Evolutionary conservation across 2,797 vertebrate species (phyloP).

Genomic region (Alouatta caraya): DNA sequence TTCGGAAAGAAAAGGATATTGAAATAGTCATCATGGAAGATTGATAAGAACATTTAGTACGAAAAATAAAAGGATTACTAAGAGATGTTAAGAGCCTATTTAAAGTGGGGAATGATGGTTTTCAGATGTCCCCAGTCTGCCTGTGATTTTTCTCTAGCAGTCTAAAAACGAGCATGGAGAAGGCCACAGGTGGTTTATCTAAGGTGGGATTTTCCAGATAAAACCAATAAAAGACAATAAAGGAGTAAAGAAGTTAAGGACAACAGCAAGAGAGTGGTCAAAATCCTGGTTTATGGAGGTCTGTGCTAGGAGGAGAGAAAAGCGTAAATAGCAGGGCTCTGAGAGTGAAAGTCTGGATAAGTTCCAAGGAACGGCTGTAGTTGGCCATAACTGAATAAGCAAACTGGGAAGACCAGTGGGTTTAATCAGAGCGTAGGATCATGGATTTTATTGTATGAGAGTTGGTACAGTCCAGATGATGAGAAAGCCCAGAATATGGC

Average conservation of each 20-base stretch:
- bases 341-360: neutral
- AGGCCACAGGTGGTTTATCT: neutral
- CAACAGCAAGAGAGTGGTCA: neutral
- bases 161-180: neutral
- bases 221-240: neutral
- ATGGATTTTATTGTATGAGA: neutral
- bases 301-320: neutral
- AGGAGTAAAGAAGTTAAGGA: neutral
- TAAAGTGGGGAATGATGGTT: neutral
- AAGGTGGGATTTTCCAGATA: neutral
- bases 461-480: neutral
- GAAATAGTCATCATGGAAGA: neutral
- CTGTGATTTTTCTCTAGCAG: neutral
- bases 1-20: neutral
- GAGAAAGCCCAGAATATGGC: neutral
- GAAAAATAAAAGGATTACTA: neutral
- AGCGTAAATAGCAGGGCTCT: neutral
- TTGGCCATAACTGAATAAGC: neutral
- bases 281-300: neutral
- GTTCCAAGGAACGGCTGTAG: neutral
- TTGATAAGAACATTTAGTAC: neutral
- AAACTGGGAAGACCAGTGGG: neutral
- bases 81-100: neutral
- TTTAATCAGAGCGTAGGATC: neutral
- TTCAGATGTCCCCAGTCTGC: neutral